These are phyloP conservation scores for Hypocryptadius cinnamomeus DNA, from an alignment of 2,113 vertebrate genomes.

Conservation along the genomic window DNA sequence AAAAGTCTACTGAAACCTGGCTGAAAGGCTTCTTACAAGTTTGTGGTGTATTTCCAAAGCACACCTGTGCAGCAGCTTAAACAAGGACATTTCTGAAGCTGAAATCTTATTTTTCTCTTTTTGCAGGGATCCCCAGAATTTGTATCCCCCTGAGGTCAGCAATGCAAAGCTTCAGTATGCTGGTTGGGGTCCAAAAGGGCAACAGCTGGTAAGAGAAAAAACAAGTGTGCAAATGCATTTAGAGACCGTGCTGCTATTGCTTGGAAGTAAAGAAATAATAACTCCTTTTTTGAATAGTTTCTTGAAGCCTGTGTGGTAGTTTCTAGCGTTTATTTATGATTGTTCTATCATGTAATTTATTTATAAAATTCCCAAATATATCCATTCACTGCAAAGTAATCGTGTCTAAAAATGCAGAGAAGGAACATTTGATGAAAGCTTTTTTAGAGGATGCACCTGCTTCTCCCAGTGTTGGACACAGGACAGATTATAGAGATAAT, in stretches of 20 bases:
- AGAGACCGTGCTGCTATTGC: not conserved
- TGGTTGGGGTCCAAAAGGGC: constrained; percentile 92
- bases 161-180: constrained; percentile 92
- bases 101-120: constrained; percentile 33
- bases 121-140: constrained; percentile 85
- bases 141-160: constrained; percentile 93
- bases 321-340: not conserved
- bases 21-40: not conserved
- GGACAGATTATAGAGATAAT: not conserved
- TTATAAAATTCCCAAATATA: not conserved
- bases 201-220: constrained; percentile 89
- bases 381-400: not conserved
- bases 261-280: not conserved
- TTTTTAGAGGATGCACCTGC: not conserved
- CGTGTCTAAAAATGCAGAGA: not conserved
- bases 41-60: not conserved
- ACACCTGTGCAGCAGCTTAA: not conserved
- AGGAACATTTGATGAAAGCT: not conserved
- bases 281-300: not conserved
- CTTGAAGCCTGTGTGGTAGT: not conserved
- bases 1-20: not conserved
- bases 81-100: not conserved
- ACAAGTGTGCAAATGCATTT: not conserved
- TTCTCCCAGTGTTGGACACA: not conserved
- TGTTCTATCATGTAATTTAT: not conserved